phyloP scores from a whole-genome alignment of 2,888 invertebrate genomes.

The Halocaridina rubra region DNA sequence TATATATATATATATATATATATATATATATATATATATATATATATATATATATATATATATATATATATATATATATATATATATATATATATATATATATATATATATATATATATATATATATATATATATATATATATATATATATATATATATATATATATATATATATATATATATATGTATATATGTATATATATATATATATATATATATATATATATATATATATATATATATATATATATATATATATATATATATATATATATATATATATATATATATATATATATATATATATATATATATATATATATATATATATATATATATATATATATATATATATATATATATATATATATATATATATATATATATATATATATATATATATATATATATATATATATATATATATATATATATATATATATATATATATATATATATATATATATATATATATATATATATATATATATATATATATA shows the following conservation, averaged over 20 bases:
- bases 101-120: background rate
- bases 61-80: background rate
- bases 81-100: background rate
- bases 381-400: conserved; percentile 5
- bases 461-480: background rate
- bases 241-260: background rate
- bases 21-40: background rate
- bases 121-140: conserved; percentile 5
- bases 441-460: conserved; percentile 5
- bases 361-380: background rate
- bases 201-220: background rate
- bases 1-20: background rate
- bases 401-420: conserved; percentile 13
- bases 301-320: conserved; percentile 25
- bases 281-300: conserved; percentile 17
- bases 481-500: conserved; percentile 20
- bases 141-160: background rate
- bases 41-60: background rate
- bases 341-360: background rate
- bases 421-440: background rate
- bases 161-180: background rate
- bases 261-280: conserved; percentile 28
- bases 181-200: background rate
- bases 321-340: conserved; percentile 11
- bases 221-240: background rate